Conservation (phyloP, 2,888 invertebrate species). For the Zaprionus lineosus region DNA sequence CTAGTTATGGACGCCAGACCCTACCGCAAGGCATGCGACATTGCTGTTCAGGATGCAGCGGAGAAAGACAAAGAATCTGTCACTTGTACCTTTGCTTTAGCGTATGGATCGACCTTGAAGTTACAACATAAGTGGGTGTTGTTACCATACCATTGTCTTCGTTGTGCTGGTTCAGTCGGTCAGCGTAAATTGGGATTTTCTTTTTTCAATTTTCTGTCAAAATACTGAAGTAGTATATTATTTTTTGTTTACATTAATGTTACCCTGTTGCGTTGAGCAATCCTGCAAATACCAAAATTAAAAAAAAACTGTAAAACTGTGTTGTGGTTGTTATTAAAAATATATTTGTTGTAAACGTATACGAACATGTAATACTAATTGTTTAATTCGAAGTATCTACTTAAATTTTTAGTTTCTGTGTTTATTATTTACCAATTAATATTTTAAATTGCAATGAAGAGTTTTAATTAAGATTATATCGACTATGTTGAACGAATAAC, state of each 20-base stretch:
- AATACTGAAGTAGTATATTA: slow-evolving; percentile 90
- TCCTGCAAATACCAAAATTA: slow-evolving; percentile 74
- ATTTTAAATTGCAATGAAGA: too few relatives aligned
- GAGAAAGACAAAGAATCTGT: slow-evolving; percentile 84
- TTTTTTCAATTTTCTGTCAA: slow-evolving; percentile 87
- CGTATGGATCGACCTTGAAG: slow-evolving; percentile 88
- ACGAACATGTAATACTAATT: too few relatives aligned
- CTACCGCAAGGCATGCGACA: slow-evolving; percentile 90
- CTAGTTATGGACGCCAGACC: slow-evolving; percentile 84
- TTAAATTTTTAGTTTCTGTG: too few relatives aligned
- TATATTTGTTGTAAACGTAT: too few relatives aligned
- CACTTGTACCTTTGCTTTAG: slow-evolving; percentile 87
- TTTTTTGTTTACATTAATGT: slow-evolving; percentile 87
- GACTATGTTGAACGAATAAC: too few relatives aligned
- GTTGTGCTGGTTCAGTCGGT: slow-evolving; percentile 81
- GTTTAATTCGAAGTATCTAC: too few relatives aligned
- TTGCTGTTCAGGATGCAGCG: slow-evolving; percentile 83
- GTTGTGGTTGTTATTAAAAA: too few relatives aligned
- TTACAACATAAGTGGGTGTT: slow-evolving; percentile 85
- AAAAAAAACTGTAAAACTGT: slow-evolving; percentile 77
- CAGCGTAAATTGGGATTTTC: slow-evolving; percentile 85
- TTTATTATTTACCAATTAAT: too few relatives aligned
- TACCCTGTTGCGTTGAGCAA: slow-evolving; percentile 81
- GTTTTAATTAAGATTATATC: too few relatives aligned
- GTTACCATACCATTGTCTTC: slow-evolving; percentile 87